Conservation (phyloP, 2,113 vertebrate species). For the Casuarius casuarius region DNA sequence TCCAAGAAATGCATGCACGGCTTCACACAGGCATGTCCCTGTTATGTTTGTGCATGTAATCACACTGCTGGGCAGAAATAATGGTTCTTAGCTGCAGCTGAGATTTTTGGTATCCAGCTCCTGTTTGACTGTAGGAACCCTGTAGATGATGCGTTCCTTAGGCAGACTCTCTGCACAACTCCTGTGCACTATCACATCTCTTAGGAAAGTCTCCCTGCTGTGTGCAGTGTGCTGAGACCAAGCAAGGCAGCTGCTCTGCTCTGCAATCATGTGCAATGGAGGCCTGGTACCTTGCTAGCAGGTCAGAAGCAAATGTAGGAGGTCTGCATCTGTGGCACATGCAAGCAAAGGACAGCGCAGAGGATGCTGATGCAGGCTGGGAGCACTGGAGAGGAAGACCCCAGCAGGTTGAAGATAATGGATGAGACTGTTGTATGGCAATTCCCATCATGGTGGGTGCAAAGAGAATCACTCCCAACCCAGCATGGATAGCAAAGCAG, state of each 20-base stretch:
- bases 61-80: not conserved
- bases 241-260: not conserved
- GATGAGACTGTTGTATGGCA: no score
- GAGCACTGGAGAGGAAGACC: not conserved
- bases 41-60: not conserved
- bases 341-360: not conserved
- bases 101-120: not conserved
- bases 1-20: rapidly evolving
- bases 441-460: not conserved
- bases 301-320: not conserved
- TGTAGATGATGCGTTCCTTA: not conserved
- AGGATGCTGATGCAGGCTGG: not conserved
- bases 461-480: not conserved
- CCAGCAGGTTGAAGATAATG: not conserved
- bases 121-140: not conserved
- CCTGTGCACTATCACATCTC: rapidly evolving
- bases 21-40: not conserved
- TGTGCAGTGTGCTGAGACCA: rapidly evolving
- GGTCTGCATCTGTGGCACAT: not conserved
- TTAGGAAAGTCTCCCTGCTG: rapidly evolving
- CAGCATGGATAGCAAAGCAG: not conserved
- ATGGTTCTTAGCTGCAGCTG: not conserved
- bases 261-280: rapidly evolving
- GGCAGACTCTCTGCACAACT: not conserved
- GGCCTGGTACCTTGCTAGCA: not conserved